phyloP scores from a whole-genome alignment of 2,797 vertebrate species.

The Eulemur coronatus region DNA sequence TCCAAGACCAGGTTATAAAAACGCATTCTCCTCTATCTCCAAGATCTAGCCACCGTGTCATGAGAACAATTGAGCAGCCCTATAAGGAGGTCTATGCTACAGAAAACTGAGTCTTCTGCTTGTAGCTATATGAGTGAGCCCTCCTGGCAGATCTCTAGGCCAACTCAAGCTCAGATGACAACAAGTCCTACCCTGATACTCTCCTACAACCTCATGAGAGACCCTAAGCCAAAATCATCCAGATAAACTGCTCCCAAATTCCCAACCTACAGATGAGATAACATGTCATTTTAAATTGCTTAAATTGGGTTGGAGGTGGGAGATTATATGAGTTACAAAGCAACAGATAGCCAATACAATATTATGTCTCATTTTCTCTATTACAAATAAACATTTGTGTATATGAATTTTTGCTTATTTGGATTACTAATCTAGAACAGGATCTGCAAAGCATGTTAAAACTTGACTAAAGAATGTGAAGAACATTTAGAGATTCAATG shows the following conservation, averaged over 20 bases:
- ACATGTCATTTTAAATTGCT: background rate
- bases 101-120: background rate
- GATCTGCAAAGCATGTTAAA: background rate
- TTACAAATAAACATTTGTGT: background rate
- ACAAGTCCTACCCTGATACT: background rate
- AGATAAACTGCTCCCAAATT: background rate
- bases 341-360: background rate
- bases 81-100: background rate
- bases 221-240: background rate
- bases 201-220: background rate
- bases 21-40: background rate
- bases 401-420: background rate
- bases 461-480: constrained; percentile 10
- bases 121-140: background rate
- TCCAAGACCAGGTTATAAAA: background rate
- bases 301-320: background rate
- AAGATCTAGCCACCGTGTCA: background rate
- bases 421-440: background rate
- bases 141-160: background rate
- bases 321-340: background rate
- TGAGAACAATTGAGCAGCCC: background rate
- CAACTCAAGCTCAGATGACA: background rate
- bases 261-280: background rate
- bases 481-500: background rate
- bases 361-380: constrained; percentile 18